These are phyloP conservation scores for Drosophila ogumai DNA, from an alignment of 1,140 invertebrate genomes.

Conservation along the genomic window DNA sequence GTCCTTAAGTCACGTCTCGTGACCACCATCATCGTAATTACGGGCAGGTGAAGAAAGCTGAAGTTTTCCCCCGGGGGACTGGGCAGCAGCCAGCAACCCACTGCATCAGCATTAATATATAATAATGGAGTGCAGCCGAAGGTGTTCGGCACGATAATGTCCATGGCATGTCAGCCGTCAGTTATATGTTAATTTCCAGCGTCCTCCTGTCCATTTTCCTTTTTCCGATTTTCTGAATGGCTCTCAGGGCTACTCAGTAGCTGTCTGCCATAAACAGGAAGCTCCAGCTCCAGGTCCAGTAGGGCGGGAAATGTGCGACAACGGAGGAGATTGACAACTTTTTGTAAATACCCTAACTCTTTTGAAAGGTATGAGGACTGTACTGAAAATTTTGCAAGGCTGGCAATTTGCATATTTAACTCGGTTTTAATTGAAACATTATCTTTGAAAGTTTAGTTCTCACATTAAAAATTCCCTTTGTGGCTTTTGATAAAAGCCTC, in stretches of 20 bases:
- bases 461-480: not conserved
- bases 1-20: conserved; percentile 23
- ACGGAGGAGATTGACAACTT: conserved; percentile 41
- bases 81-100: not conserved
- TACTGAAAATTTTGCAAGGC: not conserved
- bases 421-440: conserved; percentile 6
- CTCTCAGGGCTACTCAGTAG: conserved; percentile 43
- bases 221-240: conserved; percentile 29
- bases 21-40: conserved; percentile 18
- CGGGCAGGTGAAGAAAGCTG: conserved; percentile 4
- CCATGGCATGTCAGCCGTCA: conserved; percentile 55
- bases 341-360: conserved; percentile 32
- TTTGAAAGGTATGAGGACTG: not conserved
- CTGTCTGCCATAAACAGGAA: conserved; percentile 46
- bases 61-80: not conserved
- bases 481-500: not conserved
- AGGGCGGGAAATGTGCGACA: conserved; percentile 6
- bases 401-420: not conserved
- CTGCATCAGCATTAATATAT: conserved; percentile 53
- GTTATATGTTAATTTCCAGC: conserved; percentile 52
- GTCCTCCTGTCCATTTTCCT: conserved; percentile 23
- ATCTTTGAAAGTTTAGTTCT: not conserved
- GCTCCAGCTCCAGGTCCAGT: conserved; percentile 1
- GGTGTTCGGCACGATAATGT: conserved; percentile 41
- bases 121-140: conserved; percentile 66